These are phyloP conservation scores for Melanotaenia duboulayi DNA, from an alignment of 2,113 vertebrate genomes.

Conservation along the genomic window DNA sequence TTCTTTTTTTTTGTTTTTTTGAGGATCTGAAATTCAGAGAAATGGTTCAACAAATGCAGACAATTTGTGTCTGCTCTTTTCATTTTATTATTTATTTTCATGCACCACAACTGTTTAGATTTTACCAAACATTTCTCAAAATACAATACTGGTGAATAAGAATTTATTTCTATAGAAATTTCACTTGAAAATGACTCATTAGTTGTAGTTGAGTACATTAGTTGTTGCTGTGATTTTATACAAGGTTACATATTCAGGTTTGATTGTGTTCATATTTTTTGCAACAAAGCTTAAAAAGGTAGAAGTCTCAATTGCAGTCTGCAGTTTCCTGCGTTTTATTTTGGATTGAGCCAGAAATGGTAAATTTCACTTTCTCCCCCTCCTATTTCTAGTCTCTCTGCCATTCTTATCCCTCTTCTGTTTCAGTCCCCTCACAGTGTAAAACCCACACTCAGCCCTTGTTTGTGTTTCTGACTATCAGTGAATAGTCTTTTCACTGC, in stretches of 20 bases:
- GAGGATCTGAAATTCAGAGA: too few relatives aligned
- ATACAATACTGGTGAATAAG: too few relatives aligned
- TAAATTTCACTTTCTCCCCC: background rate
- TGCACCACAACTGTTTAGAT: too few relatives aligned
- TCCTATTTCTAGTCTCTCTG: background rate
- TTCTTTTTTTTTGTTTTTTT: too few relatives aligned
- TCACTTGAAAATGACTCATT: background rate
- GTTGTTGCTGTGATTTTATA: background rate
- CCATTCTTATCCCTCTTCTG: conserved; percentile 6
- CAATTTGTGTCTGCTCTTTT: too few relatives aligned
- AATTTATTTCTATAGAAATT: too few relatives aligned
- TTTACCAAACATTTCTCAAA: too few relatives aligned
- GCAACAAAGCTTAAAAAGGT: conserved; percentile 2
- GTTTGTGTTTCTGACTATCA: conserved; percentile 69
- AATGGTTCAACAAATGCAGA: too few relatives aligned
- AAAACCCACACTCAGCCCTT: conserved; percentile 56
- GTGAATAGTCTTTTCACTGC: conserved; percentile 53
- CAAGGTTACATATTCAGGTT: background rate
- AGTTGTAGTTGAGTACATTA: background rate
- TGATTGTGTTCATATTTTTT: background rate
- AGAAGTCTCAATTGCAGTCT: too few relatives aligned
- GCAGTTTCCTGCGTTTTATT: conserved; percentile 9
- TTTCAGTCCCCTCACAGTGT: conserved; percentile 27
- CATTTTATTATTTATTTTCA: too few relatives aligned
- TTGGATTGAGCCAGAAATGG: conserved; percentile 11